Conservation (phyloP, 2,888 invertebrate genomes). For the Sisyra terminalis region DNA sequence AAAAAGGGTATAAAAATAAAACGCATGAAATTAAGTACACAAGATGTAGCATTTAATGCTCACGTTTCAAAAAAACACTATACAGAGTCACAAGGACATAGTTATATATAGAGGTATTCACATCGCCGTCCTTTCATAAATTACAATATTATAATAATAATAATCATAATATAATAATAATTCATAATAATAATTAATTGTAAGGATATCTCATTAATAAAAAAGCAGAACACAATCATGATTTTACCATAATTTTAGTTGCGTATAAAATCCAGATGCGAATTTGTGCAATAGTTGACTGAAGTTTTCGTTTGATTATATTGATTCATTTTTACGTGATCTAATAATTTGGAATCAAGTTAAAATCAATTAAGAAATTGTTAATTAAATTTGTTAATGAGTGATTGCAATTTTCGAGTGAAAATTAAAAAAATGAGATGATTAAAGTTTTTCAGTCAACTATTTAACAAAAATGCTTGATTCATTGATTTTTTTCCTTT, state of each 20-base stretch:
- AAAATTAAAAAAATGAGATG: not conserved
- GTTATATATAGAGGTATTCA: slow-evolving; percentile 27
- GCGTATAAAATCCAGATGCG: not conserved
- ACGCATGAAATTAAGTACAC: slow-evolving; percentile 25
- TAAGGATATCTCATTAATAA: not conserved
- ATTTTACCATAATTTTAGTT: not conserved
- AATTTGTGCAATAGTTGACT: no score
- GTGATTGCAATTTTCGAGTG: not conserved
- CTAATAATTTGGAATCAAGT: no score
- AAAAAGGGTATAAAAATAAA: slow-evolving; percentile 1
- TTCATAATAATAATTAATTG: slow-evolving; percentile 1
- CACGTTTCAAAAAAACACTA: slow-evolving; percentile 33
- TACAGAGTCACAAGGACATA: slow-evolving; percentile 26
- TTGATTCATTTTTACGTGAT: no score
- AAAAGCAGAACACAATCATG: slow-evolving; percentile 5
- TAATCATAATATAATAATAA: slow-evolving; percentile 6
- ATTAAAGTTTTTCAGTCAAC: not conserved
- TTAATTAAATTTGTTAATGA: no score
- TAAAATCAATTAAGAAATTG: no score
- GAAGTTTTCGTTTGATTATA: no score
- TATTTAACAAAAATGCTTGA: not conserved
- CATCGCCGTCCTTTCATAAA: slow-evolving; percentile 9
- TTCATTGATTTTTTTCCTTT: not conserved
- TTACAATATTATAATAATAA: slow-evolving; percentile 7
- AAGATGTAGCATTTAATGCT: slow-evolving; percentile 34